Conservation (phyloP, 2,797 vertebrate species). For the Somateria mollissima region DNA sequence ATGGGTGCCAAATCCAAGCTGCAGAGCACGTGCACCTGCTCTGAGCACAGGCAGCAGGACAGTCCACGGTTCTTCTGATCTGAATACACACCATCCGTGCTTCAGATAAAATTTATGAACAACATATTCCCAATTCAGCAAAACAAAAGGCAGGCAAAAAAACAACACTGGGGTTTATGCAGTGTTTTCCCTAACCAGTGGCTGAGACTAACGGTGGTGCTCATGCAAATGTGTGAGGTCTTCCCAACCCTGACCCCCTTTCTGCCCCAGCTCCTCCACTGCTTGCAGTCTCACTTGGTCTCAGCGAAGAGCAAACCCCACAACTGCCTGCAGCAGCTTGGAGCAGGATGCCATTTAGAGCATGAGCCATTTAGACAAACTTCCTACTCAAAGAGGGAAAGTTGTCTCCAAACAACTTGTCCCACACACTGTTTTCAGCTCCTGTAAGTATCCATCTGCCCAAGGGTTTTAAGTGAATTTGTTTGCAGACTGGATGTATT, state of each 20-base stretch:
- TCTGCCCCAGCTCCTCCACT: not conserved
- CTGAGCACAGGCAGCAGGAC: not conserved
- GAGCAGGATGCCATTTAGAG: not conserved
- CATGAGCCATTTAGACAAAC: not conserved
- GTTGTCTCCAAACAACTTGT: not conserved
- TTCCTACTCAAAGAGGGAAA: not conserved
- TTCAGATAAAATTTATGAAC: not conserved
- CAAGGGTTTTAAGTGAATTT: not conserved
- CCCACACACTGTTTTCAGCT: not conserved
- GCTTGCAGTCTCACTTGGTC: not conserved
- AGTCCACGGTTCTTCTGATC: fast-evolving
- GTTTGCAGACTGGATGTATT: not conserved
- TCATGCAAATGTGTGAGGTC: not conserved
- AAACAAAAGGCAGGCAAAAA: not conserved
- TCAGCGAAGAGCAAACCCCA: not conserved
- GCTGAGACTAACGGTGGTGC: not conserved
- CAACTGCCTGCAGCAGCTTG: not conserved
- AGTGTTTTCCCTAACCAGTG: not conserved
- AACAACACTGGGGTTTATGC: not conserved
- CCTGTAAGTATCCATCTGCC: not conserved
- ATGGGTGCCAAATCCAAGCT: not conserved
- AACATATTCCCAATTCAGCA: not conserved
- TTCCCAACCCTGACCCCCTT: not conserved
- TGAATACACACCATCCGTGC: fast-evolving
- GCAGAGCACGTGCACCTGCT: fast-evolving